Evolutionary conservation across 1,140 invertebrate species (phyloP).

Genomic region (Trypoxylus dichotomus): DNA sequence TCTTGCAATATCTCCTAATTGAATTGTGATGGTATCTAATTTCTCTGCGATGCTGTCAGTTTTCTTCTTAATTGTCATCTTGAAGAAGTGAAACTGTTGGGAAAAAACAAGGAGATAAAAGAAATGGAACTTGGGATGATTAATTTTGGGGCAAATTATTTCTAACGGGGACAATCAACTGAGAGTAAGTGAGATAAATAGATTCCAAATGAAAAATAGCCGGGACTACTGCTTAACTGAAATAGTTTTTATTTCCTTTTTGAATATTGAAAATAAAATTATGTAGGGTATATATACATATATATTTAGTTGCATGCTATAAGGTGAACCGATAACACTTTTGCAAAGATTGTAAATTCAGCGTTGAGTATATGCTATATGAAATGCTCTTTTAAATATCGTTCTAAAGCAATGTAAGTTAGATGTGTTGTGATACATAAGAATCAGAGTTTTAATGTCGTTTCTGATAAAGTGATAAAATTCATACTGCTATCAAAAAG

Average conservation of each 20-base stretch:
- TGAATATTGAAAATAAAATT: too few species aligned
- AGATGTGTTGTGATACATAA: too few species aligned
- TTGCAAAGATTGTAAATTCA: too few species aligned
- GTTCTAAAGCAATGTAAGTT: too few species aligned
- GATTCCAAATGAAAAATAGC: not conserved
- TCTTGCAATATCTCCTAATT: not conserved
- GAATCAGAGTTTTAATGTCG: too few species aligned
- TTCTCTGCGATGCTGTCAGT: constrained; percentile 16
- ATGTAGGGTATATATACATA: too few species aligned
- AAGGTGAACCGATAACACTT: too few species aligned
- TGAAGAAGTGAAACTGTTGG: not conserved
- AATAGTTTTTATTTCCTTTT: not conserved
- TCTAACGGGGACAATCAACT: constrained; percentile 10
- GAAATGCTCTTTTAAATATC: too few species aligned
- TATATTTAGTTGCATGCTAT: too few species aligned
- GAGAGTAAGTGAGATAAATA: constrained; percentile 14
- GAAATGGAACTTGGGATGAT: not conserved
- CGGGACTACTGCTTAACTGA: not conserved
- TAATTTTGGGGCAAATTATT: constrained; percentile 3
- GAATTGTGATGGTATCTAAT: constrained; percentile 22
- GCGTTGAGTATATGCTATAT: too few species aligned
- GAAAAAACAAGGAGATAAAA: constrained; percentile 2
- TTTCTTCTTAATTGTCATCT: constrained; percentile 24
- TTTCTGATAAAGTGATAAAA: too few species aligned
- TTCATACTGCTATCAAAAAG: too few species aligned